Evolutionary conservation across 2,797 vertebrate species (phyloP).

Genomic region (Hippopotamyrus pictus): DNA sequence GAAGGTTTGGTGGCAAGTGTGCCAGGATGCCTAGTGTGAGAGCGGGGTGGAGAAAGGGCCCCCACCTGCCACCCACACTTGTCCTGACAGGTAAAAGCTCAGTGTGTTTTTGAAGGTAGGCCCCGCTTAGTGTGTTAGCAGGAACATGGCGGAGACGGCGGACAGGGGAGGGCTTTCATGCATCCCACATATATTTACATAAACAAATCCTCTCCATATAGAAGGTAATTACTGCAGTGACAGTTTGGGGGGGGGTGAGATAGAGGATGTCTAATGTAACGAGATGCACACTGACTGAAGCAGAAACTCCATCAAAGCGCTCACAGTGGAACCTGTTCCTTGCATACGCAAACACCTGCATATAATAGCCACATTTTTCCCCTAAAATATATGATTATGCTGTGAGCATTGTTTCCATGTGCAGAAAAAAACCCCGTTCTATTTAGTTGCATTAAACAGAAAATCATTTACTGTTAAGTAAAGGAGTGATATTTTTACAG

Average conservation of each 20-base stretch:
- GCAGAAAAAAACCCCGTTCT: not conserved
- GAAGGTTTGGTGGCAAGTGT: not conserved
- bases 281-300: constrained; percentile 43
- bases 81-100: constrained; percentile 22
- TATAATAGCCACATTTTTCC: constrained; percentile 24
- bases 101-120: constrained; percentile 35
- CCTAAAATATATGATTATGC: constrained; percentile 26
- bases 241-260: constrained; percentile 37
- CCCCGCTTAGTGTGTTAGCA: constrained; percentile 32
- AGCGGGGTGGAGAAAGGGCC: constrained; percentile 21
- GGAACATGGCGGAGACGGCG: constrained; percentile 31
- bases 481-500: not conserved
- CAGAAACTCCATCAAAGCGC: constrained; percentile 50
- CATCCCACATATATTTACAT: constrained; percentile 53
- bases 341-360: constrained; percentile 35
- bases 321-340: constrained; percentile 29
- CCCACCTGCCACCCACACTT: constrained; percentile 7
- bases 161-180: constrained; percentile 41
- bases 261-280: constrained; percentile 46
- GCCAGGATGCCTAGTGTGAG: not conserved
- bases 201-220: constrained; percentile 53
- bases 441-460: constrained; percentile 48
- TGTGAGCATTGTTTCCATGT: constrained; percentile 41
- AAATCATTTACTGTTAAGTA: constrained; percentile 53
- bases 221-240: constrained; percentile 52